Conservation (phyloP, 2,113 vertebrate genomes). For the Spilogale gracilis region DNA sequence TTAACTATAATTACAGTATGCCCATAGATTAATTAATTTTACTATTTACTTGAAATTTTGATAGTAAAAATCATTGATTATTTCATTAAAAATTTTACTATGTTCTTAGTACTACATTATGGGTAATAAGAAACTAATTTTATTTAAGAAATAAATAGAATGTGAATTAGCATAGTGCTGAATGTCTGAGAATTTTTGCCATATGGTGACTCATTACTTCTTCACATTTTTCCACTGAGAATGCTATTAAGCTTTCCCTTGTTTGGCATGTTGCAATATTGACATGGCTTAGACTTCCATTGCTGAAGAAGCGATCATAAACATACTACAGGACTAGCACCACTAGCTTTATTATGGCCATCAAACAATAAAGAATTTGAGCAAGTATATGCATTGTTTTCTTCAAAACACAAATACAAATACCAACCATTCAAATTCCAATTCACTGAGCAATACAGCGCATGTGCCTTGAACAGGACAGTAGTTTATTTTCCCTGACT, state of each 20-base stretch:
- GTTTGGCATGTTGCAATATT: fast-evolving
- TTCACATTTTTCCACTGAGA: neutral
- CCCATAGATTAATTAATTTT: neutral
- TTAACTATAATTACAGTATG: neutral
- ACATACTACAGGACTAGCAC: neutral
- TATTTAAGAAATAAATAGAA: neutral
- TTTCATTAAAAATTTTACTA: neutral
- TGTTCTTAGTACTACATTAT: neutral
- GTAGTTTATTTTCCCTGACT: neutral
- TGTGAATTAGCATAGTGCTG: neutral
- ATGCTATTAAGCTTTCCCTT: neutral
- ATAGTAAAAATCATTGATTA: neutral
- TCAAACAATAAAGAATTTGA: neutral
- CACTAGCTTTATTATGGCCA: neutral
- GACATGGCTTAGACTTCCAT: neutral
- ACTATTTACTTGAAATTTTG: neutral
- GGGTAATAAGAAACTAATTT: neutral
- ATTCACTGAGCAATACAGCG: neutral
- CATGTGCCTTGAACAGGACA: neutral
- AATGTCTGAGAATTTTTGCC: neutral
- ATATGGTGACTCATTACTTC: neutral
- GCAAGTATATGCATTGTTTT: neutral
- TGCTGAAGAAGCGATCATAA: neutral
- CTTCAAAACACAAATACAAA: neutral
- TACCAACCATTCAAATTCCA: neutral